Base-by-base conservation (phyloP, 64 coral and sea anemone genomes). In the Anthopleura sola region DNA sequence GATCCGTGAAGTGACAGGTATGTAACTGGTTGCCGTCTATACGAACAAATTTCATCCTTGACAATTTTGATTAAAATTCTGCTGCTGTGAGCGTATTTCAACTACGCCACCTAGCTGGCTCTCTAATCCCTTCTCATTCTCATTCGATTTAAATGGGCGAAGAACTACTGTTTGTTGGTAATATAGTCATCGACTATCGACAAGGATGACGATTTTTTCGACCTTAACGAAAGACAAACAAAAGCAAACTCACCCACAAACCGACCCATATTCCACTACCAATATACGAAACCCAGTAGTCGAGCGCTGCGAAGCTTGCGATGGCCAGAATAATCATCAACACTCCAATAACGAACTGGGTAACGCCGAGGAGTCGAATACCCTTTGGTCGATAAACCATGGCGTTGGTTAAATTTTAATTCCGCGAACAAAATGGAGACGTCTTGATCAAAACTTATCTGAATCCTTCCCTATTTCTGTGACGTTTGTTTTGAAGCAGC, bases 361-460 rank as follows among this genome's bases (percentile, higher is more conserved):
- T 31, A 12, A 71, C 28, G 11, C 66, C 66, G 28, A 71, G 66
- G 1, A 32, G 13, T 28, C 66, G n/a, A 3, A 71, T 2, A 33
- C 66, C 29, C 28, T 14, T 71, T 16, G 66, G 29, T 71, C 29
- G 66, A 71, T 71, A 71, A 32, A 16, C 66, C 66, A 71, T 71
- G 66, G 14, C 29, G 66, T 26, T 28, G 3, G 12, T 71, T 3
- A 34, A 71, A 14, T 71, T 16, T 71, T 34, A 71, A 10, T 71
- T 71, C 66, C 28, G n/a, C 58, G 15, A 32, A 32, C 14, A 71
- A 71, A 71, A 71, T 71, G 66, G 66, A 71, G 66, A 71, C 66
- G 9, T 71, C 26, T 28, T 32, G 11, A 8, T 26, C 5, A 26
- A 62, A 71, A 21, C 11, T 26, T 34, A 7, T 34, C 29, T 31